phyloP scores from a whole-genome alignment of 2,113 vertebrate genomes.

The Rallus limicola region DNA sequence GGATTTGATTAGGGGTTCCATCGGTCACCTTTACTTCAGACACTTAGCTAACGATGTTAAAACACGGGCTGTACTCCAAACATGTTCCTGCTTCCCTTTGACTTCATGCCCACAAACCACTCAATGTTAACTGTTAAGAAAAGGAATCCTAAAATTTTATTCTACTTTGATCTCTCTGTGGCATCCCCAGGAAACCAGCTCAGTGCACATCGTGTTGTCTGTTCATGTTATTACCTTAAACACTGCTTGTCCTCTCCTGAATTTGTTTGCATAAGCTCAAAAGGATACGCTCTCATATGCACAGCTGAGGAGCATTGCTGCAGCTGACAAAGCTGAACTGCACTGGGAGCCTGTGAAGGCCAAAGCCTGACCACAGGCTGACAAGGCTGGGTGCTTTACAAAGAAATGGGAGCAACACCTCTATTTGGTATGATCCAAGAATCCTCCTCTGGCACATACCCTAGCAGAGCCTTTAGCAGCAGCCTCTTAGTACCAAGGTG shows the following conservation, averaged over 20 bases:
- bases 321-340: not conserved
- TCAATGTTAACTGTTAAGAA: not conserved
- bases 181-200: not conserved
- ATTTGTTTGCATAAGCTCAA: rapidly evolving
- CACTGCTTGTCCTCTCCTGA: rapidly evolving
- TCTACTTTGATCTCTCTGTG: not conserved
- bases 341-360: too few species aligned
- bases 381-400: not conserved
- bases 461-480: not conserved
- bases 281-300: rapidly evolving
- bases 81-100: not conserved
- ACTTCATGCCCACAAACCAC: not conserved
- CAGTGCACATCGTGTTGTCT: rapidly evolving
- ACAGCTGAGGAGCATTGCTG: rapidly evolving
- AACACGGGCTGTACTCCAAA: not conserved
- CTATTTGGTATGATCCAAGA: not conserved
- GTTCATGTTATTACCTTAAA: not conserved
- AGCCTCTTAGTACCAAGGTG: not conserved
- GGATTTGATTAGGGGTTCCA: not conserved
- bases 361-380: rapidly evolving
- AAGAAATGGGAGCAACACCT: not conserved
- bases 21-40: not conserved
- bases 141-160: not conserved
- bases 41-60: not conserved
- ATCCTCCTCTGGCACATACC: not conserved